These are phyloP conservation scores for Rhagoletis pomonella DNA, from an alignment of 1,140 invertebrate species.

Conservation along the genomic window DNA sequence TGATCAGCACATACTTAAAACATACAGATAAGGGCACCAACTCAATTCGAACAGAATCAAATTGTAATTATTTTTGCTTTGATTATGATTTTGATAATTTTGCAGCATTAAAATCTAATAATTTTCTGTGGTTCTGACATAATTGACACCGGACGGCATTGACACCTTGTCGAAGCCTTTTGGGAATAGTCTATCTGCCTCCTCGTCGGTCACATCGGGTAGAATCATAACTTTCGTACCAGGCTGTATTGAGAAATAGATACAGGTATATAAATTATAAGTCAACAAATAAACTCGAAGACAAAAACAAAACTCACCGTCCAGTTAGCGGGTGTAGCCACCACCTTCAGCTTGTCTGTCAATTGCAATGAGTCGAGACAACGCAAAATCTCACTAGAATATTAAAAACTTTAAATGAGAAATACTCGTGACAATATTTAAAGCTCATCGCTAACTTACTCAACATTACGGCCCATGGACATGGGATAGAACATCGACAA, in stretches of 20 bases:
- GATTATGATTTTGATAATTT: not conserved
- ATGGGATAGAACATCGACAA: constrained; percentile 93
- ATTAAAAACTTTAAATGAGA: constrained; percentile 55
- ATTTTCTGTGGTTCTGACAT: constrained; percentile 85
- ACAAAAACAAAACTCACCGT: constrained; percentile 77
- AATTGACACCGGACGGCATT: constrained; percentile 87
- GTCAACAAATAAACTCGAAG: not conserved
- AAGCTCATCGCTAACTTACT: constrained; percentile 79
- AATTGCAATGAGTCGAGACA: constrained; percentile 92
- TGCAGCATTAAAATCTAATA: constrained; percentile 74
- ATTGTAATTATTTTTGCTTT: constrained; percentile 12
- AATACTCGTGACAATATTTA: not conserved
- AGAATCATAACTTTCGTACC: constrained; percentile 90
- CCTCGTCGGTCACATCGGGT: constrained; percentile 82
- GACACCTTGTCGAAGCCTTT: constrained; percentile 80
- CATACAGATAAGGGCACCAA: constrained; percentile 26
- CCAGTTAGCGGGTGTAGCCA: constrained; percentile 92
- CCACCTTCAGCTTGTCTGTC: constrained; percentile 81
- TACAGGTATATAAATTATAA: not conserved
- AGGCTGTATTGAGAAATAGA: constrained; percentile 75
- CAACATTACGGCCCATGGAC: constrained; percentile 93
- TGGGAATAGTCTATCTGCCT: constrained; percentile 83
- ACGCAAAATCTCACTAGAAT: constrained; percentile 90
- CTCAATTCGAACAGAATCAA: not conserved
- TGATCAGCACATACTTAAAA: constrained; percentile 23